These are phyloP conservation scores for Anas bernieri DNA, from an alignment of 2,797 vertebrate genomes.

Conservation along the genomic window DNA sequence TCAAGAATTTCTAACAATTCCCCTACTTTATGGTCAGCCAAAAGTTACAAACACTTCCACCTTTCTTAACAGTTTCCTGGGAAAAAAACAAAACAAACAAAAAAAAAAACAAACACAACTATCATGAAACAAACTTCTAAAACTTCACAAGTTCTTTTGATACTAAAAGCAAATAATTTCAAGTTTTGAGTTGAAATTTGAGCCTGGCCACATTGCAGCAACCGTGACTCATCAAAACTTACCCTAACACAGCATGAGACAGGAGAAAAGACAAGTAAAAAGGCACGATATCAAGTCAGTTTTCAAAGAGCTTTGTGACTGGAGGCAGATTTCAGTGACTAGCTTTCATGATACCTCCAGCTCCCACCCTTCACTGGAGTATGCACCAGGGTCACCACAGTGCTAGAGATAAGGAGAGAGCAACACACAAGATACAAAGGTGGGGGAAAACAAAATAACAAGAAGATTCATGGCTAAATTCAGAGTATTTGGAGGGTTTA, in stretches of 20 bases:
- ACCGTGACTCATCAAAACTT: neutral
- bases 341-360: neutral
- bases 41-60: neutral
- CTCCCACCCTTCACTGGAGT: neutral
- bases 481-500: slow-evolving; percentile 34
- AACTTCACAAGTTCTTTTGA: neutral
- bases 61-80: neutral
- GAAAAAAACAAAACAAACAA: neutral
- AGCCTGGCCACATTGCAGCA: neutral
- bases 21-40: neutral
- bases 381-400: neutral
- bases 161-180: neutral
- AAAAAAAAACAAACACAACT: neutral
- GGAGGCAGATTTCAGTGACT: neutral
- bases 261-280: slow-evolving; percentile 6
- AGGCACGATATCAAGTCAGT: neutral
- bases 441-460: slow-evolving; percentile 24
- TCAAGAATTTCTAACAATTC: neutral
- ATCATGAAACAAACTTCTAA: neutral
- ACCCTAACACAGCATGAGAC: neutral
- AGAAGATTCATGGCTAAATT: slow-evolving; percentile 47
- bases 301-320: neutral
- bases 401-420: neutral
- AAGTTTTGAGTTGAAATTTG: neutral
- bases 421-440: neutral